A percentile compares a stretch with the other conserved stretches of the same genome.
Evolutionary conservation across 2,888 invertebrate genomes (phyloP).

Genomic region (Agrochola macilenta): DNA sequence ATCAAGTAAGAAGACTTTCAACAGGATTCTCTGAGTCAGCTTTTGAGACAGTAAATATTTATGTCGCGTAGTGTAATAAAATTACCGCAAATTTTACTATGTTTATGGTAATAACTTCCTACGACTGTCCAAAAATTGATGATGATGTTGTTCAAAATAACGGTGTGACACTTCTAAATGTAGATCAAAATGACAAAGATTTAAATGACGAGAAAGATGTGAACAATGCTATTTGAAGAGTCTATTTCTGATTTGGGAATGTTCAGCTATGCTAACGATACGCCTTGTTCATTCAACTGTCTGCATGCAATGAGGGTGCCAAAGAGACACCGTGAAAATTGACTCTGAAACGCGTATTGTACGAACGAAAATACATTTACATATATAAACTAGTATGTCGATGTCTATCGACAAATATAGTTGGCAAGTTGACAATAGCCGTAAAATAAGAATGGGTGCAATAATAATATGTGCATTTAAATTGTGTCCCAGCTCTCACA

Average conservation of each 20-base stretch:
- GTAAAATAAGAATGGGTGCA: constrained; percentile 67
- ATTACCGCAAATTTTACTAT: constrained; percentile 74
- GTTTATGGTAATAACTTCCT: constrained; percentile 77
- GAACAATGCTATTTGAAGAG: neutral
- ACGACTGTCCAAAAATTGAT: constrained; percentile 75
- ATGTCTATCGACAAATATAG: constrained; percentile 58
- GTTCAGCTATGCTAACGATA: constrained; percentile 65
- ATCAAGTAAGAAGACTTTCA: constrained; percentile 85
- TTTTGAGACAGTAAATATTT: constrained; percentile 66
- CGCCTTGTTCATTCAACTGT: constrained; percentile 67
- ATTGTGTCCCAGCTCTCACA: constrained; percentile 55
- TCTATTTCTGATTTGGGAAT: constrained; percentile 45
- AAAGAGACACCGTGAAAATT: constrained; percentile 81
- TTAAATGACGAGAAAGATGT: neutral
- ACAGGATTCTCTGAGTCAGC: constrained; percentile 83
- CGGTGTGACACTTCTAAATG: constrained; percentile 62
- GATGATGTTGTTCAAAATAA: constrained; percentile 73
- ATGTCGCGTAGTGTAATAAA: constrained; percentile 63
- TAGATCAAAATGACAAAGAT: neutral
- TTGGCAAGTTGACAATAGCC: constrained; percentile 63
- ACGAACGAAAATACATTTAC: constrained; percentile 69
- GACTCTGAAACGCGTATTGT: constrained; percentile 78
- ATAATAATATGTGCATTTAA: constrained; percentile 68
- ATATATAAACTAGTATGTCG: constrained; percentile 68
- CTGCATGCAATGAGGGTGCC: constrained; percentile 74